Evolutionary conservation across 2,888 invertebrate species (phyloP).

Genomic region (Mesorhabditis belari): DNA sequence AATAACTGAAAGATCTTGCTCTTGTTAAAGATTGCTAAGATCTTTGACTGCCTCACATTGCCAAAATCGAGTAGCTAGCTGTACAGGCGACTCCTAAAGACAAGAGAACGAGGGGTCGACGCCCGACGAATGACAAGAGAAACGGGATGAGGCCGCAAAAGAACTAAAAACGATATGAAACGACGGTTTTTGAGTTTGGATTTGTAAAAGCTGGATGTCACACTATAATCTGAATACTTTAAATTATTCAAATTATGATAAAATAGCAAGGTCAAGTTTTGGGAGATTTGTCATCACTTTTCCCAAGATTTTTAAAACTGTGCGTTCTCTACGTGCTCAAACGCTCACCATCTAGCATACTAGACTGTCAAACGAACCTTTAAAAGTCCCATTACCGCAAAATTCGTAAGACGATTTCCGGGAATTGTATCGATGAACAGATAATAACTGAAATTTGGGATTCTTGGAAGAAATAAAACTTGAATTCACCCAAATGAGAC

Average conservation of each 20-base stretch:
- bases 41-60: slow-evolving; percentile 7
- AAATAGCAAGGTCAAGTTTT: too few relatives aligned
- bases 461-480: background rate
- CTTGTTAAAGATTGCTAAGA: slow-evolving; percentile 2
- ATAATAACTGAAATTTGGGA: slow-evolving; percentile 21
- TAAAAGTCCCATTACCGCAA: slow-evolving; percentile 30
- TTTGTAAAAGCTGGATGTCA: too few relatives aligned
- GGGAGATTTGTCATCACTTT: too few relatives aligned
- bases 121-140: slow-evolving; percentile 29
- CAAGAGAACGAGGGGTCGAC: slow-evolving; percentile 30
- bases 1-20: slow-evolving; percentile 7
- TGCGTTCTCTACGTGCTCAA: too few relatives aligned
- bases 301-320: too few relatives aligned
- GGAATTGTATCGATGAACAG: slow-evolving; percentile 42
- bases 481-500: slow-evolving; percentile 27
- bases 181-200: too few relatives aligned
- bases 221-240: too few relatives aligned
- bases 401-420: slow-evolving; percentile 40
- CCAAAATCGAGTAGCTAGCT: slow-evolving; percentile 4
- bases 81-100: slow-evolving; percentile 22
- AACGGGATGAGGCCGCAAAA: slow-evolving; percentile 41
- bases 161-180: slow-evolving; percentile 11
- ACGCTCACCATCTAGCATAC: too few relatives aligned
- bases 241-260: too few relatives aligned
- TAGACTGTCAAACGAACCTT: too few relatives aligned